Evolutionary conservation across 2,888 invertebrate genomes (phyloP), one percentile per base, ranked within the genome.

Genomic region (Eupithecia vulgata): DNA sequence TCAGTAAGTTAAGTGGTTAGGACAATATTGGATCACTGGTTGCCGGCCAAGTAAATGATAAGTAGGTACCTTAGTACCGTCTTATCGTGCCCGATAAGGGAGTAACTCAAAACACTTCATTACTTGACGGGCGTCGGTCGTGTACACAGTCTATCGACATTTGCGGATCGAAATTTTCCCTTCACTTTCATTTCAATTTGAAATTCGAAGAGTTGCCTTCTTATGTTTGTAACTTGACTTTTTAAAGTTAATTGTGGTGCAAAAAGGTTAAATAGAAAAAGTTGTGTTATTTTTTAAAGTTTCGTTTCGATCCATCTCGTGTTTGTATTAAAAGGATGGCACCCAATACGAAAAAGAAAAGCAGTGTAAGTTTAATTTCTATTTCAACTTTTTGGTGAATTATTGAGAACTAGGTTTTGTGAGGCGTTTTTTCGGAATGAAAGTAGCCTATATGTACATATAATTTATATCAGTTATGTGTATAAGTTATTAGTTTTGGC

Each of bases 61-160:
- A 77, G 73, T 77, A 74, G 37, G 34, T 61, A 61, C 34, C 37
- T 37, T 21, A n/a, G 35, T 37, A 35, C 62, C 42, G 25, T 74
- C 84, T 91, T 92, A 93, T 93, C 91, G 80, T 87, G 91, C 66
- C 88, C 90, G 93, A 93, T 93, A 93, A 92, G 85, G 81, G 68
- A 82, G 85, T 81, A 87, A 90, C 87, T 89, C 83, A 78, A 84
- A 81, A 78, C 79, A 83, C 87, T 87, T 87, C 86, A 90, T 89
- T 91, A 88, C 90, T 88, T 88, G 73, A 84, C 85, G 84, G 83
- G 81, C 85, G 85, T 82, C 82, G 84, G 79, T 81, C 78, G 76
- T 76, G 71, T 76, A 75, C 85, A 85, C 85, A 89, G 87, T 88
- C 81, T 81, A 82, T 84, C 80, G 81, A 82, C 79, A 76, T 71